Conservation (phyloP, 2,888 invertebrate genomes). For the Quadroppia sp. region DNA sequence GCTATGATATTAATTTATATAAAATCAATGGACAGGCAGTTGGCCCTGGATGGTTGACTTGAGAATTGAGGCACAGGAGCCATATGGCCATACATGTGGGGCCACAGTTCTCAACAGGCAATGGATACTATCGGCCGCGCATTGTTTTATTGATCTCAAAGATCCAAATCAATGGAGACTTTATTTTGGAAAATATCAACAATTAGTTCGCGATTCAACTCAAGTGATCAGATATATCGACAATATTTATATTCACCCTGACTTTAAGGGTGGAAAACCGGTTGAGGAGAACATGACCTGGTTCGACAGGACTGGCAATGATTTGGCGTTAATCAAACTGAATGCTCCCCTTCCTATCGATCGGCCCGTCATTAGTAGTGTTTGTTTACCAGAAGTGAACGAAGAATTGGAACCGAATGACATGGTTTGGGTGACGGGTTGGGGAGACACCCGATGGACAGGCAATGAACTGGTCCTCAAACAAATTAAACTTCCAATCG, state of each 20-base stretch:
- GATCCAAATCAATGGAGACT: slow-evolving; percentile 43
- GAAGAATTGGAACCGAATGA: slow-evolving; percentile 36
- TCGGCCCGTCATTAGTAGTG: slow-evolving; percentile 38
- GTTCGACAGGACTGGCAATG: slow-evolving; percentile 44
- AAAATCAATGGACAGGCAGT: neutral
- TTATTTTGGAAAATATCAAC: slow-evolving; percentile 45
- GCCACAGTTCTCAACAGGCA: slow-evolving; percentile 45
- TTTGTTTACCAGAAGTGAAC: slow-evolving; percentile 43
- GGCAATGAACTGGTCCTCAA: slow-evolving; percentile 46
- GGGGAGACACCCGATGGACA: slow-evolving; percentile 46
- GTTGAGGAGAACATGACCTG: slow-evolving; percentile 36
- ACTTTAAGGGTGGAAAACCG: slow-evolving; percentile 25
- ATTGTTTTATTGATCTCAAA: slow-evolving; percentile 43
- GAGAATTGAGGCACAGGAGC: slow-evolving; percentile 39
- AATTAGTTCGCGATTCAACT: slow-evolving; percentile 45
- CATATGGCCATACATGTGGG: slow-evolving; percentile 47
- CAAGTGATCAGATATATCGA: slow-evolving; percentile 47
- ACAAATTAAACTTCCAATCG: slow-evolving; percentile 45
- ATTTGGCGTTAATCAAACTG: slow-evolving; percentile 46
- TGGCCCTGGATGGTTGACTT: slow-evolving; percentile 48
- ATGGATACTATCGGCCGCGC: slow-evolving; percentile 48
- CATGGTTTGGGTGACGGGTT: slow-evolving; percentile 46
- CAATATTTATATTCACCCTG: slow-evolving; percentile 44
- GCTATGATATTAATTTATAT: neutral
- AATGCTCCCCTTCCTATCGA: slow-evolving; percentile 46